phyloP scores from a whole-genome alignment of 2,888 invertebrate genomes.

The Pteria penguin region DNA sequence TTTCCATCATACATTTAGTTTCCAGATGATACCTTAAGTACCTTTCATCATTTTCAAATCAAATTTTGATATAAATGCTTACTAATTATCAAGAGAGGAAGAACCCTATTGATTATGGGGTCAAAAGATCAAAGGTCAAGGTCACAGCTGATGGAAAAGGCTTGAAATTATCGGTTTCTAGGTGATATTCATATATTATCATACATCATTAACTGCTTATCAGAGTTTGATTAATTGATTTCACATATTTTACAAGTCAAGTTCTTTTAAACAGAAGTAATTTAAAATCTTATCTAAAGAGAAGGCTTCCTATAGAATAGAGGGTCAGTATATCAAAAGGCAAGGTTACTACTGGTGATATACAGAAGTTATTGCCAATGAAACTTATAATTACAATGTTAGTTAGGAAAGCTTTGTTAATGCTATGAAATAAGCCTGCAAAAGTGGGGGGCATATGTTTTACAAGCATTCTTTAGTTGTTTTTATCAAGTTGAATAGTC shows the following conservation, averaged over 20 bases:
- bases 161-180: neutral
- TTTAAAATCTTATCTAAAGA: too few relatives aligned
- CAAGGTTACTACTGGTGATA: neutral
- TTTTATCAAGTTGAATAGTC: too few relatives aligned
- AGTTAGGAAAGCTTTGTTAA: too few relatives aligned
- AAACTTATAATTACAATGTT: too few relatives aligned
- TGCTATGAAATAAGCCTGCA: neutral
- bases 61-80: neutral
- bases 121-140: neutral
- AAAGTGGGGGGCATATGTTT: neutral
- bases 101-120: neutral
- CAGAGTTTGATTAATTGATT: neutral
- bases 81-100: neutral
- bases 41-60: too few relatives aligned
- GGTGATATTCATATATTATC: neutral
- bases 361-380: too few relatives aligned
- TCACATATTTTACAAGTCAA: neutral
- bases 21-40: neutral
- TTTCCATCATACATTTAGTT: neutral
- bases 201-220: neutral
- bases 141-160: neutral
- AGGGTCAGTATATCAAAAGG: neutral
- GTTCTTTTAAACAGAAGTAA: too few relatives aligned
- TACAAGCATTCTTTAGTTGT: neutral
- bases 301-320: neutral